Evolutionary conservation across 2,888 invertebrate species (phyloP), one percentile per base, ranked within the genome.

Genomic region (Ptychoptera contaminata): DNA sequence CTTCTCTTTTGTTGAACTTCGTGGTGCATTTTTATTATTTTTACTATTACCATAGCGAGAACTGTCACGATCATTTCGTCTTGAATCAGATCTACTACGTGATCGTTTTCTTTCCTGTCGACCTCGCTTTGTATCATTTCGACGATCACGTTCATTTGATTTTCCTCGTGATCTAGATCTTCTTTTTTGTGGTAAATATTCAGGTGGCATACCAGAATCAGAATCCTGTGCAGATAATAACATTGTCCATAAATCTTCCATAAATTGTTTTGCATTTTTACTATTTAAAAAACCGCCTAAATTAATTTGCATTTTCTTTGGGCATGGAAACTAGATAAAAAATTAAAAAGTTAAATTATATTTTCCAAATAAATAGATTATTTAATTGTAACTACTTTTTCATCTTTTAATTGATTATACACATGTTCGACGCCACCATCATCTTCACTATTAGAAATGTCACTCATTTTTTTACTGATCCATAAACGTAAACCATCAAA

Each of bases 301-400:
- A 69, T 97, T 98, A 60, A 99, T 99, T 77, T 99, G 97, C 83
- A 98, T 97, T 69, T 93, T 90, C 68, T 92, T 88, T 42, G 94
- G 93, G 71, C 96, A 93, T 44, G 94, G 94, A 69, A 79, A 86
- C 87, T 90, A 71, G 62, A 70, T 73, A 69, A 62, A 58, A 10
- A 31, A 31, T 35, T 35, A 16, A 32, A 11, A 9, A 7, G 3
- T 7, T 9, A 8, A 32, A 23, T 23, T 11, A 32, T 32, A 3
- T n/a, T 7, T 32, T 32, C 8, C 9, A 11, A 4, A 11, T 32
- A 11, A 9, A 11, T 32, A 3, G 2, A 32, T 32, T 32, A 11
- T 11, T 7, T 2, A 36, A 8, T 12, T n/a, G 10, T 42, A 34
- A 16, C 39, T 30, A 58, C 61, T 79, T 87, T 88, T 63, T 90